A percentile compares a stretch with the other conserved stretches of the same genome.
Evolutionary conservation across 2,113 vertebrate species (phyloP).

Genomic region (Pedetes capensis): DNA sequence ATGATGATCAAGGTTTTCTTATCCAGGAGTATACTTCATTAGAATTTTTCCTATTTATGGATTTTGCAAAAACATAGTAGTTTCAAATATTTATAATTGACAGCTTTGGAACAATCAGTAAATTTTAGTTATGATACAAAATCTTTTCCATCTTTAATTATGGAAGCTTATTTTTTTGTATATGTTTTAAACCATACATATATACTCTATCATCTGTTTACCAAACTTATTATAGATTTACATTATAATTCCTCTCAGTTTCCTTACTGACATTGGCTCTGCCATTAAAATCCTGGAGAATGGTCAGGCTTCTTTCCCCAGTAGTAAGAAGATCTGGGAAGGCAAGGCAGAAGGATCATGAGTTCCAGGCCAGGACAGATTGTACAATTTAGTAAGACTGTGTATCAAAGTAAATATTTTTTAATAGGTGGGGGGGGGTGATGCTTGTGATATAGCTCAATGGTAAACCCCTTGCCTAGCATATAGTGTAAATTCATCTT

Average conservation of each 20-base stretch:
- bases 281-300: background rate
- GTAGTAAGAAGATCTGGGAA: too few species aligned
- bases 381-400: too few species aligned
- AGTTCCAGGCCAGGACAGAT: too few species aligned
- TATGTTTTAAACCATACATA: background rate
- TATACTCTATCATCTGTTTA: background rate
- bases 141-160: background rate
- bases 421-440: too few species aligned
- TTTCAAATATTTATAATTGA: background rate
- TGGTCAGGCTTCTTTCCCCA: too few species aligned
- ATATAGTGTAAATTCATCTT: background rate
- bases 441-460: too few species aligned
- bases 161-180: background rate
- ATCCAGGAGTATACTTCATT: background rate
- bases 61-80: background rate
- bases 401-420: too few species aligned
- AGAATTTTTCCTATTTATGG: background rate
- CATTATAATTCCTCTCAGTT: background rate
- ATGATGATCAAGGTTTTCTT: background rate
- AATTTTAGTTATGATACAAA: background rate
- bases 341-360: too few species aligned
- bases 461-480: too few species aligned
- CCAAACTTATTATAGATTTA: background rate
- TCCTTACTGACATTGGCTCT: background rate
- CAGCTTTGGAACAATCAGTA: background rate